These are phyloP conservation scores for Lydus trimaculatus DNA, from an alignment of 2,888 invertebrate species.

Conservation along the genomic window DNA sequence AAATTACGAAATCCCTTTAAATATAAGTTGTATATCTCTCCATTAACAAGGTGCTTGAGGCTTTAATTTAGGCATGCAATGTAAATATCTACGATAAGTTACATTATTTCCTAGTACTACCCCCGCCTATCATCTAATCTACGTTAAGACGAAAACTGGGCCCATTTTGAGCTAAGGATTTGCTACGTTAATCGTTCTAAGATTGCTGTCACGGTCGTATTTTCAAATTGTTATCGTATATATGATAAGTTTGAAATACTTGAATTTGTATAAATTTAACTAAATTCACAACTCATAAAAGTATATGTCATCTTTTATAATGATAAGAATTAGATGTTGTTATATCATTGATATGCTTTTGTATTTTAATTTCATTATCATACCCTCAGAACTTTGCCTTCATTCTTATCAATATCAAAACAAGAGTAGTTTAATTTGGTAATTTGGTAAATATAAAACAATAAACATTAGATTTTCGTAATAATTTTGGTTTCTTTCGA, in stretches of 20 bases:
- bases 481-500: not conserved
- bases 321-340: conserved; percentile 4
- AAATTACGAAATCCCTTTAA: conserved; percentile 48
- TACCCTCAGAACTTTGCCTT: not conserved
- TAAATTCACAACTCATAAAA: conserved; percentile 21
- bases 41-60: conserved; percentile 53
- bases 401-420: not conserved
- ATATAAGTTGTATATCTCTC: conserved; percentile 50
- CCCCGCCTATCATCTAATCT: conserved; percentile 47
- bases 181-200: conserved; percentile 51
- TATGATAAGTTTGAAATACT: conserved; percentile 29
- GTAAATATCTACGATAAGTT: conserved; percentile 55
- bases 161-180: conserved; percentile 50
- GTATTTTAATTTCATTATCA: conserved; percentile 15
- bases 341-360: conserved; percentile 8
- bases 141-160: conserved; percentile 47
- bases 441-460: not conserved
- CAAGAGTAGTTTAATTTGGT: not conserved
- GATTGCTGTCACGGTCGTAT: conserved; percentile 50
- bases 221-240: conserved; percentile 43
- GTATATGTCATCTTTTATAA: conserved; percentile 16
- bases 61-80: conserved; percentile 50
- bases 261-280: conserved; percentile 21
- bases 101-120: conserved; percentile 47
- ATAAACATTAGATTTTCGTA: not conserved